Conservation (phyloP, 2,113 vertebrate species). For the Xyliphius kryptos region DNA sequence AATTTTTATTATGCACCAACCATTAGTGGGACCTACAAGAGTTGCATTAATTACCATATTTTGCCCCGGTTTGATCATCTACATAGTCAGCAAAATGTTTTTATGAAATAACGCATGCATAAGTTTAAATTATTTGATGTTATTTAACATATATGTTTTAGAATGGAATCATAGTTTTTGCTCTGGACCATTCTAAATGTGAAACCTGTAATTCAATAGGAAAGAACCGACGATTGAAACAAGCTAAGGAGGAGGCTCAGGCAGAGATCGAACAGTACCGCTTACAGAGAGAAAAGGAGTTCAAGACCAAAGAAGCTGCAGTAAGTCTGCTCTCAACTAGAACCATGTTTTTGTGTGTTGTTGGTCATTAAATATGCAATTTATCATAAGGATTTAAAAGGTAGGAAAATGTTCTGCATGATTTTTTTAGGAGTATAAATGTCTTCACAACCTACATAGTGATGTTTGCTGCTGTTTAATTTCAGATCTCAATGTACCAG, state of each 20-base stretch:
- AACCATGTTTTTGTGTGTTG: neutral
- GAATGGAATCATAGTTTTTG: neutral
- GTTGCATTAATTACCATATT: too few species aligned
- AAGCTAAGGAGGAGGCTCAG: constrained; percentile 97
- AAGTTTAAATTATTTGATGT: too few species aligned
- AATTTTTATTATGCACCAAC: too few species aligned
- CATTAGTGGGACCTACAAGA: too few species aligned
- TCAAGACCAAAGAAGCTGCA: constrained; percentile 93
- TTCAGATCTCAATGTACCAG: too few species aligned
- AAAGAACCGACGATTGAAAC: constrained; percentile 92
- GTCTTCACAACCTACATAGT: too few species aligned
- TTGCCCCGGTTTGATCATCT: too few species aligned
- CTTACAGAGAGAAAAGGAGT: constrained; percentile 92
- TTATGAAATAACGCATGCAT: too few species aligned
- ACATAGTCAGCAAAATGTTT: too few species aligned
- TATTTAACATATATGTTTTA: neutral
- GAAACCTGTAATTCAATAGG: constrained; percentile 56
- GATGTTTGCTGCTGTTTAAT: too few species aligned
- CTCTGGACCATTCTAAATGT: neutral
- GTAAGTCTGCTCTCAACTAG: constrained; percentile 48
- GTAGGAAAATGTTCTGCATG: too few species aligned
- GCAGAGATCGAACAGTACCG: constrained; percentile 97
- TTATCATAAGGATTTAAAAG: too few species aligned
- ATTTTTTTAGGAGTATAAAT: neutral
- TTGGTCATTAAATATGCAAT: neutral